Conservation (phyloP, 2,888 invertebrate species). For the Troides aeacus region DNA sequence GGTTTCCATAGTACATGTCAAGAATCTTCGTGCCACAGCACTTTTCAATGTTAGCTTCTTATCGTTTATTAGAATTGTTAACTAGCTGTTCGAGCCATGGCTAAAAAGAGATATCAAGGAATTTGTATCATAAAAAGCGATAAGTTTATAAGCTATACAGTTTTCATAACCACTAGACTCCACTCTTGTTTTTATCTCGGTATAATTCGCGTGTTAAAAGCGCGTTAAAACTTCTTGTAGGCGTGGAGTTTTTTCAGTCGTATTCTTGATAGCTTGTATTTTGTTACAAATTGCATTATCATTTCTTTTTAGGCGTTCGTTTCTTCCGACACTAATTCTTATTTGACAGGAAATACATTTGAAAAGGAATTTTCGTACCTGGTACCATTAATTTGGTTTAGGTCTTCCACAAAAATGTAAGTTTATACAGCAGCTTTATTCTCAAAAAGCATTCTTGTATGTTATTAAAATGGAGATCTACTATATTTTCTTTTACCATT, state of each 20-base stretch:
- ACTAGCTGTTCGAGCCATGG: too few species aligned
- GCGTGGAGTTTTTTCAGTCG: neutral
- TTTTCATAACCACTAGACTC: neutral
- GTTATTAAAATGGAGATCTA: too few species aligned
- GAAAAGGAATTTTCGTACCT: neutral
- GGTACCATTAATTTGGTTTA: neutral
- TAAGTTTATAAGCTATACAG: too few species aligned
- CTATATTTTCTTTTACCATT: too few species aligned
- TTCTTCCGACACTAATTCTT: constrained; percentile 6
- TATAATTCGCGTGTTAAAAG: neutral
- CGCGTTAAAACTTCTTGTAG: neutral
- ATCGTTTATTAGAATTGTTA: too few species aligned
- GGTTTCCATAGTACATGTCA: too few species aligned
- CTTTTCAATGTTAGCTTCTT: too few species aligned
- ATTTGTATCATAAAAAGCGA: too few species aligned
- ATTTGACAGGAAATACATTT: constrained; percentile 2
- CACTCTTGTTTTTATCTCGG: neutral
- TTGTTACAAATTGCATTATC: constrained; percentile 22
- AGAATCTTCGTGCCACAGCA: too few species aligned
- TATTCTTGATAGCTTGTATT: constrained; percentile 14
- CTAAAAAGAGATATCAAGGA: too few species aligned
- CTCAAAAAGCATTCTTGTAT: too few species aligned
- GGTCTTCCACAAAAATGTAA: neutral
- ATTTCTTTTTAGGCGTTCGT: constrained; percentile 11
- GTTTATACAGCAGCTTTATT: neutral